A percentile compares a stretch with the other conserved stretches of the same genome.
Conservation (phyloP, 1,140 invertebrate genomes). For the Aphaenogaster floridana region DNA sequence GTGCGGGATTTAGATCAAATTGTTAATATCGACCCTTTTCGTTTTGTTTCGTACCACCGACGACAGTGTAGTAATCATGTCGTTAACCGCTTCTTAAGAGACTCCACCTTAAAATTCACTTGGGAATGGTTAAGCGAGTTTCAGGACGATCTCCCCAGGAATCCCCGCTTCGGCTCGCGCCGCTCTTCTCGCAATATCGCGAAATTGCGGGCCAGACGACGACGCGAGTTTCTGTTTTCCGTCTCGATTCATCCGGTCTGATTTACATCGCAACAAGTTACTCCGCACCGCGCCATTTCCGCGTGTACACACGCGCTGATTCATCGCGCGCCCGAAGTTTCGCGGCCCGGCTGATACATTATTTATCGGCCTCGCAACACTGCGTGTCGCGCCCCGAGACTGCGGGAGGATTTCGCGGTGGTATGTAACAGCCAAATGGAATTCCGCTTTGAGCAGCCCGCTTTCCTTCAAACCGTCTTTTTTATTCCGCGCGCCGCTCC, state of each 20-base stretch:
- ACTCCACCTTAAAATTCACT: not conserved
- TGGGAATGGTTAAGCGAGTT: slow-evolving; percentile 20
- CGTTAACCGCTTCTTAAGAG: slow-evolving; percentile 4
- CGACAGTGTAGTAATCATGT: not conserved
- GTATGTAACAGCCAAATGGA: slow-evolving; percentile 18
- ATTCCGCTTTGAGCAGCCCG: slow-evolving; percentile 23
- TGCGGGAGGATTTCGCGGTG: slow-evolving; percentile 54
- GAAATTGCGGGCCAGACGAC: slow-evolving; percentile 40
- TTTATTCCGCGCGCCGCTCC: not conserved
- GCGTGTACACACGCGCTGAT: slow-evolving; percentile 63
- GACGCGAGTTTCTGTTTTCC: slow-evolving; percentile 63
- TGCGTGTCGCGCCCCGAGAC: slow-evolving; percentile 12
- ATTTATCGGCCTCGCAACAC: slow-evolving; percentile 69
- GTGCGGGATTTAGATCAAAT: not conserved
- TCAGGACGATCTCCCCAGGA: not conserved
- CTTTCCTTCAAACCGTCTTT: slow-evolving; percentile 10
- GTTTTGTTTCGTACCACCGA: not conserved
- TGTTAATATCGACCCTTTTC: not conserved
- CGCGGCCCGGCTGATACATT: slow-evolving; percentile 69
- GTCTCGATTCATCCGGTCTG: slow-evolving; percentile 67
- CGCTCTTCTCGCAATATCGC: slow-evolving; percentile 30
- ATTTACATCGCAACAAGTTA: slow-evolving; percentile 75
- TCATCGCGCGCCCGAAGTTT: slow-evolving; percentile 63
- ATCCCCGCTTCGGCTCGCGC: slow-evolving; percentile 2
- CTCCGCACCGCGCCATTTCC: slow-evolving; percentile 56